Conservation (phyloP, 2,888 invertebrate species). For the Antheraea assamensis region DNA sequence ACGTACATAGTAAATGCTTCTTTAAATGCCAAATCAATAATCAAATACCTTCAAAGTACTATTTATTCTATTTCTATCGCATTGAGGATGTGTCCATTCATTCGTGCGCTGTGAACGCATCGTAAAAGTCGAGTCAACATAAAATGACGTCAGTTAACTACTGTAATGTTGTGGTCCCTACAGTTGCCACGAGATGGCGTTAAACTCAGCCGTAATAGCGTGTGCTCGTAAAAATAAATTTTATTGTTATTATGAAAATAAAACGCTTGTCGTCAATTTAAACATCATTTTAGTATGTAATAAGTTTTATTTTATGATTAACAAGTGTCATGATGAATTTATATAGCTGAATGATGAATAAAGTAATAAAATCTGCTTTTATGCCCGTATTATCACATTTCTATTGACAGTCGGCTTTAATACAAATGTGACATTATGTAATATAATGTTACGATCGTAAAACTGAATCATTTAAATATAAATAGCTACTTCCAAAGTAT, state of each 20-base stretch:
- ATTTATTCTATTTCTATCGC: constrained; percentile 28
- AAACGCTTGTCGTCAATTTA: constrained; percentile 83
- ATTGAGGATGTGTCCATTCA: constrained; percentile 69
- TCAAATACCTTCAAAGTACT: not conserved
- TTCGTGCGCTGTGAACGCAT: constrained; percentile 56
- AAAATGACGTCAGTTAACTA: constrained; percentile 58
- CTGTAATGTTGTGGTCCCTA: constrained; percentile 53
- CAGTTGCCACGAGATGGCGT: constrained; percentile 67
- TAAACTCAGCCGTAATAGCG: constrained; percentile 52
- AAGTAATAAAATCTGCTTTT: constrained; percentile 76
- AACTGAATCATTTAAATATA: constrained; percentile 56
- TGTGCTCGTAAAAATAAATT: constrained; percentile 79
- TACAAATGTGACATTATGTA: constrained; percentile 53
- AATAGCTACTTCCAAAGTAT: constrained; percentile 35
- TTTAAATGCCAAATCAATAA: no score
- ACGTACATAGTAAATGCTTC: no score
- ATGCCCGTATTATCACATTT: constrained; percentile 72
- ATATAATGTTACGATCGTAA: constrained; percentile 56
- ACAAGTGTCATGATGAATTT: constrained; percentile 82
- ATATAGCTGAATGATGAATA: constrained; percentile 79
- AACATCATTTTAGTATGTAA: constrained; percentile 80
- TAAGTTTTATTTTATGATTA: constrained; percentile 83
- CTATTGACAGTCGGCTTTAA: constrained; percentile 71
- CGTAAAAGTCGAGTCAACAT: constrained; percentile 61
- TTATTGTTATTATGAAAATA: constrained; percentile 83